phyloP scores from a whole-genome alignment of 2,113 vertebrate species.

The Hypanus sabinus region DNA sequence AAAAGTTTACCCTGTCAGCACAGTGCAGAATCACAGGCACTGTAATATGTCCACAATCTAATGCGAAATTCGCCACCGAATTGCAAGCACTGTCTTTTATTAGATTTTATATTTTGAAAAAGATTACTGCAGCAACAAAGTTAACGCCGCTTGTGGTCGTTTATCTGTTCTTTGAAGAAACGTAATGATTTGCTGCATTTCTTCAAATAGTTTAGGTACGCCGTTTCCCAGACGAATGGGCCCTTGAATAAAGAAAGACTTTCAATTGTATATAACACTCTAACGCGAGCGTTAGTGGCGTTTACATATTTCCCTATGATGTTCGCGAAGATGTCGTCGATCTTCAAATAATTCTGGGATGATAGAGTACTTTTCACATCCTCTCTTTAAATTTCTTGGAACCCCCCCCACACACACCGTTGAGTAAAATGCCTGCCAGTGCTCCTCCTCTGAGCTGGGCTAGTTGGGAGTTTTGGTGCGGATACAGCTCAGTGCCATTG shows the following conservation, averaged over 20 bases:
- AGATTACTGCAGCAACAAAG: background rate
- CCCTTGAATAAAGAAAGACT: background rate
- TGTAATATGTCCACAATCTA: background rate
- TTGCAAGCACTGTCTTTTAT: background rate
- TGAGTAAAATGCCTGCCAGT: background rate
- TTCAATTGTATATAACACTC: background rate
- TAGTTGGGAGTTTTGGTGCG: constrained; percentile 28
- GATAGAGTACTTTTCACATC: background rate
- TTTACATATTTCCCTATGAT: background rate
- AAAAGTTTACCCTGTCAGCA: background rate
- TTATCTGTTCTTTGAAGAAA: background rate
- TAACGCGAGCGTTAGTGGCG: background rate
- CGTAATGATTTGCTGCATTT: background rate
- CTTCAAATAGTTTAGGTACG: background rate
- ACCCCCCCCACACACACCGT: too few relatives aligned
- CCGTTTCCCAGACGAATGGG: background rate
- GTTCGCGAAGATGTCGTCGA: background rate
- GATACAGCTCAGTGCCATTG: background rate
- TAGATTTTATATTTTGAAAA: background rate
- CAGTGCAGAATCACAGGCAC: background rate
- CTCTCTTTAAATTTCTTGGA: constrained; percentile 21
- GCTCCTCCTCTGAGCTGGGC: constrained; percentile 20
- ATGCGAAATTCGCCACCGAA: background rate
- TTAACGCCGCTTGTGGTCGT: background rate
- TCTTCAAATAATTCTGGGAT: background rate